Evolutionary conservation across 2,113 vertebrate species (phyloP), one percentile per base, ranked within the genome.

Genomic region (Cyanoliseus patagonus): DNA sequence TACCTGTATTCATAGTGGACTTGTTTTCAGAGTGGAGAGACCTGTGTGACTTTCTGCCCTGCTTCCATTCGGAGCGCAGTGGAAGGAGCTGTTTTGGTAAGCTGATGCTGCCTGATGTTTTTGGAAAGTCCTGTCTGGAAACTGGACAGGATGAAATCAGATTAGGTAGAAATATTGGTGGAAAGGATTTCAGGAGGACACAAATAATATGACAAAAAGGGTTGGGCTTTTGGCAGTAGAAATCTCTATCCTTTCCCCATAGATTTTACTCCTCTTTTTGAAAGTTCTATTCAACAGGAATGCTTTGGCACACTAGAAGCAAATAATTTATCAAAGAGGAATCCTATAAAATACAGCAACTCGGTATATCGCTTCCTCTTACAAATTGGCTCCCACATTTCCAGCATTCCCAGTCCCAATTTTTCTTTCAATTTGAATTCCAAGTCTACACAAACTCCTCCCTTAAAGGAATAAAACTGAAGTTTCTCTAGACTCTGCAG

Each of bases 101-200:
- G 14, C 28, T 35, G 31, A 49, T 62, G 68, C 53, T 91, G 49
- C 2, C 0, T 17, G 39, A 28, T 61, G 33, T 41, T 67, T 17
- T 73, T 2, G 1, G 62, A 57, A 83, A 14, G 24, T 74, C 57
- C 30, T 27, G 46, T 9, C 37, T 5, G 13, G 22, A 62, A 63
- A 35, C 80, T 19, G 59, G 39, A 47, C 22, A 33, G 33, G 19
- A 49, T 1, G 3, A 70, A 52, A 73, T 49, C 0, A 0, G 11
- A 55, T 68, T 67, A 35, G 31, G 39, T 4, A 69, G 39, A 42
- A 89, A 49, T 79, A 90, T 1, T 39, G 30, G 41, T 19, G 27
- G 70, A 85, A 87, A 53, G 30, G 3, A 55, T 70, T 83, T 92
- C 55, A 27, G n/a, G 78, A 85, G 35, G 46, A 80, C 83, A 52